These are phyloP conservation scores for Atta colombica DNA, from an alignment of 1,140 invertebrate species.

Conservation along the genomic window DNA sequence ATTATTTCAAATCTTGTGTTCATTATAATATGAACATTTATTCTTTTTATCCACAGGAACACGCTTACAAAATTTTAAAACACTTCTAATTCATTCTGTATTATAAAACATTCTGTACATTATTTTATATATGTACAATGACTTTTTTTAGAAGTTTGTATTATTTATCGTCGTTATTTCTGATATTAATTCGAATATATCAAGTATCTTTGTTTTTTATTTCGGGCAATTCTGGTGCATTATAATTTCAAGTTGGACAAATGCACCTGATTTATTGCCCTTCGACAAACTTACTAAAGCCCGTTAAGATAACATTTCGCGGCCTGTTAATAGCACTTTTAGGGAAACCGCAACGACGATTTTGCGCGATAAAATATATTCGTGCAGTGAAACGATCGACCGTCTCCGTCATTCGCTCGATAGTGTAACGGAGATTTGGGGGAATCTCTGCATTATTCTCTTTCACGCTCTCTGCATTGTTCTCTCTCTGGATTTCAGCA, in stretches of 20 bases:
- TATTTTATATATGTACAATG: neutral
- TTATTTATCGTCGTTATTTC: neutral
- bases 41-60: too few relatives aligned
- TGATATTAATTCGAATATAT: neutral
- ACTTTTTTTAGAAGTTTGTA: neutral
- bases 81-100: neutral
- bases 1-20: too few relatives aligned
- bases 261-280: slow-evolving; percentile 39
- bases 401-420: slow-evolving; percentile 22
- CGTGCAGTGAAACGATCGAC: slow-evolving; percentile 42
- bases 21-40: too few relatives aligned
- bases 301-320: slow-evolving; percentile 52
- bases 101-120: neutral
- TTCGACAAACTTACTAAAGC: slow-evolving; percentile 40
- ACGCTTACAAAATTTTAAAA: neutral
- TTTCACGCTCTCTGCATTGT: neutral
- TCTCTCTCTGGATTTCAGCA: slow-evolving; percentile 11
- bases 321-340: slow-evolving; percentile 60
- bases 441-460: neutral
- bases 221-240: neutral
- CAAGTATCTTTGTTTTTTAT: neutral
- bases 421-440: slow-evolving; percentile 24
- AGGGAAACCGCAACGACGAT: slow-evolving; percentile 46
- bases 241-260: slow-evolving; percentile 18
- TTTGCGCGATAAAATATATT: slow-evolving; percentile 48